phyloP scores from a whole-genome alignment of 2,797 vertebrate genomes.

The Rhynchonycteris naso region DNA sequence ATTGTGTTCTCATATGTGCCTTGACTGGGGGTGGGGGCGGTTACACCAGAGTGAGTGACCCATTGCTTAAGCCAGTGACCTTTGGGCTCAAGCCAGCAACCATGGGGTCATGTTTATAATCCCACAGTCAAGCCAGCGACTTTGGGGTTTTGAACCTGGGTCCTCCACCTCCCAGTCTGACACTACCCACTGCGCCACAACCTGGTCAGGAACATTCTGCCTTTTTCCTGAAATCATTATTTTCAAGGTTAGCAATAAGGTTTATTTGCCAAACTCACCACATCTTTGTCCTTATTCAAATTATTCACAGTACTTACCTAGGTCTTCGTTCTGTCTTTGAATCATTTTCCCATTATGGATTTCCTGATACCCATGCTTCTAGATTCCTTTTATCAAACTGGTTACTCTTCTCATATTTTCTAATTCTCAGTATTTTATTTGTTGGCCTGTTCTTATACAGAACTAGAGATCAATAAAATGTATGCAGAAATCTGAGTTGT shows the following conservation, averaged over 20 bases:
- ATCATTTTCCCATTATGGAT: not conserved
- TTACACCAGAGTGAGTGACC: too few species aligned
- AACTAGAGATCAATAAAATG: not conserved
- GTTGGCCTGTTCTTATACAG: not conserved
- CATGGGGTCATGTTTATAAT: too few species aligned
- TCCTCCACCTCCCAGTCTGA: too few species aligned
- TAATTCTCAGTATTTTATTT: not conserved
- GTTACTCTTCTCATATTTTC: not conserved
- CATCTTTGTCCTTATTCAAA: not conserved
- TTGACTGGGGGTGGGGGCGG: too few species aligned
- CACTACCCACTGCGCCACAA: too few species aligned
- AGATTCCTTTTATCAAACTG: not conserved
- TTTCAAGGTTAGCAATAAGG: not conserved
- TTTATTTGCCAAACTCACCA: not conserved
- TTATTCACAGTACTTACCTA: not conserved
- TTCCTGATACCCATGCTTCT: accelerated
- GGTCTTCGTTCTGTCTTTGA: not conserved
- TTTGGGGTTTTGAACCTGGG: too few species aligned
- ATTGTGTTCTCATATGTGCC: too few species aligned
- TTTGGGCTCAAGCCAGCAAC: too few species aligned
- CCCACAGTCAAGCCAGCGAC: too few species aligned
- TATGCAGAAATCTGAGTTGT: not conserved
- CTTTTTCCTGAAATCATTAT: not conserved
- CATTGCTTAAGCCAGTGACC: too few species aligned
- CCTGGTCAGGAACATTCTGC: too few species aligned